A percentile compares a stretch with the other conserved stretches of the same genome.
Conservation (phyloP, 2,797 vertebrate species). For the Paguma larvata region DNA sequence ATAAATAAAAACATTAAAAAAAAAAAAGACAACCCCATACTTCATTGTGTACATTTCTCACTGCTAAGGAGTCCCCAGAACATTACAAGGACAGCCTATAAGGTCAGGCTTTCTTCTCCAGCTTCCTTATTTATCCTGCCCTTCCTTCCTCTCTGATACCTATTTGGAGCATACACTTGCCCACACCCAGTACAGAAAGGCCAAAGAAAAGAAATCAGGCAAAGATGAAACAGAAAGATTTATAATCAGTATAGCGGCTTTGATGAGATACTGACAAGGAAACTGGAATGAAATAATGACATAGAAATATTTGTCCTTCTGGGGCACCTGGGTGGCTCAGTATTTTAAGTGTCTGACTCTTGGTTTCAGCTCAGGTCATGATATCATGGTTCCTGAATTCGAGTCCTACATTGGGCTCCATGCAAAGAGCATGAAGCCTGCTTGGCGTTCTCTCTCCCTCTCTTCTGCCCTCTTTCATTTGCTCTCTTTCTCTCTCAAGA, state of each 20-base stretch:
- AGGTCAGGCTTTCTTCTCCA: not conserved
- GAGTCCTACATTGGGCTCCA: no score
- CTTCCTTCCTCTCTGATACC: not conserved
- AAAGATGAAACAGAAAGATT: not conserved
- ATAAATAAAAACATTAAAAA: no score
- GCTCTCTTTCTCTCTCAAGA: no score
- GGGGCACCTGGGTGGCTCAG: no score
- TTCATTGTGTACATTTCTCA: not conserved
- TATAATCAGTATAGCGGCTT: not conserved
- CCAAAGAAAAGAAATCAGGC: not conserved
- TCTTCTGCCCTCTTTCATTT: no score
- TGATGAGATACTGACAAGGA: not conserved
- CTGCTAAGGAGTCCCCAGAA: fast-evolving
- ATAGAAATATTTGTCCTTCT: not conserved
- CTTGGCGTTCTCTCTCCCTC: no score
- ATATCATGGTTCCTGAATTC: no score
- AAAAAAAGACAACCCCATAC: not conserved
- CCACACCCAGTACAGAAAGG: not conserved
- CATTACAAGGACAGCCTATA: not conserved
- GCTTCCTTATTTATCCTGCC: not conserved
- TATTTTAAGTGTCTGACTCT: no score
- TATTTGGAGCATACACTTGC: not conserved
- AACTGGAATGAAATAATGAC: not conserved
- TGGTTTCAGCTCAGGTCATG: no score
- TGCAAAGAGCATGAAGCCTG: no score